Percentiles rank a stretch among this genome's conserved stretches.
phyloP scores from a whole-genome alignment of 2,113 vertebrate species.

The Oncorhynchus keta region DNA sequence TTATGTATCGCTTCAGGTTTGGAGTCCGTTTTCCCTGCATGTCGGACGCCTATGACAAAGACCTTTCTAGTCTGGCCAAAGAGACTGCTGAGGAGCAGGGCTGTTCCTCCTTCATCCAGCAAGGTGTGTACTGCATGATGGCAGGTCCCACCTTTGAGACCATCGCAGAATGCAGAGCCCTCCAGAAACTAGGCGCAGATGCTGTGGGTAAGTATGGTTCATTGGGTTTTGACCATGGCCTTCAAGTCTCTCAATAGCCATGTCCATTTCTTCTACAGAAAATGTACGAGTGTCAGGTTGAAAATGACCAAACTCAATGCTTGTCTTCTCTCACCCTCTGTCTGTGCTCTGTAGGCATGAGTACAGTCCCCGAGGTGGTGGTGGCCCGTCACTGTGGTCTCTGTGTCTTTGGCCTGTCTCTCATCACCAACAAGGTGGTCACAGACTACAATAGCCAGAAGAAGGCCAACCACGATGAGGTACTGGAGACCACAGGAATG shows the following conservation, averaged over 20 bases:
- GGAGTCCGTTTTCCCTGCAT: slow-evolving; percentile 77
- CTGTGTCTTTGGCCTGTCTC: slow-evolving; percentile 75
- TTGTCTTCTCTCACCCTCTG: neutral
- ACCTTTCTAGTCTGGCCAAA: slow-evolving; percentile 53
- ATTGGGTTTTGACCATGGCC: neutral
- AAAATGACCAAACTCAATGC: neutral
- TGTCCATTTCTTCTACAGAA: neutral
- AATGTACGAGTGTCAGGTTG: neutral
- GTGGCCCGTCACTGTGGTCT: slow-evolving; percentile 77
- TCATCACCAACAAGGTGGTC: slow-evolving; percentile 78
- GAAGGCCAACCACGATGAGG: slow-evolving; percentile 65
- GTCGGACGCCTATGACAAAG: slow-evolving; percentile 76
- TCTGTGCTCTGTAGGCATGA: slow-evolving; percentile 70
- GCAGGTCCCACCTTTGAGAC: slow-evolving; percentile 75
- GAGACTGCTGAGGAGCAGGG: slow-evolving; percentile 57
- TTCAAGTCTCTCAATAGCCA: neutral
- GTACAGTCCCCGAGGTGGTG: slow-evolving; percentile 77
- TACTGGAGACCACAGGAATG: slow-evolving; percentile 57
- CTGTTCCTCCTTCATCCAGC: slow-evolving; percentile 56
- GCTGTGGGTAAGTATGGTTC: slow-evolving; percentile 71
- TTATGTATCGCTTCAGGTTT: slow-evolving; percentile 59
- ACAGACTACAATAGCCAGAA: slow-evolving; percentile 64
- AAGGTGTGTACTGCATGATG: slow-evolving; percentile 78
- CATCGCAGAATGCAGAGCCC: slow-evolving; percentile 69
- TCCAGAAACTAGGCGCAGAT: slow-evolving; percentile 71